Evolutionary conservation across 2,797 vertebrate species (phyloP).

Genomic region (Thalassophryne amazonica): DNA sequence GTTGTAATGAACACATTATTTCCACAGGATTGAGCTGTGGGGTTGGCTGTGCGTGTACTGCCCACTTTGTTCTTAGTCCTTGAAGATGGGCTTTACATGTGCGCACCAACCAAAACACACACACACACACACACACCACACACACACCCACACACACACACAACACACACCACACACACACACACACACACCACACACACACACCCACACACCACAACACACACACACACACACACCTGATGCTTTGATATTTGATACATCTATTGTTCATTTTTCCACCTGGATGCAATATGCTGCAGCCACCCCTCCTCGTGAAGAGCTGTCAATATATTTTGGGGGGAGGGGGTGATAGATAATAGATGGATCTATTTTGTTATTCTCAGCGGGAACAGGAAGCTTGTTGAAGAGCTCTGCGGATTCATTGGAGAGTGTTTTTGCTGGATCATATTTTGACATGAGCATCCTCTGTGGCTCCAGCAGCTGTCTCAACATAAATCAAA

Average conservation of each 20-base stretch:
- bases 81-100: slow-evolving; percentile 40
- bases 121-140: neutral
- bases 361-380: slow-evolving; percentile 42
- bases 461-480: slow-evolving; percentile 22
- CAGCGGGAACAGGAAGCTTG: slow-evolving; percentile 26
- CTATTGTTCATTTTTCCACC: slow-evolving; percentile 68
- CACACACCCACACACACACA: neutral
- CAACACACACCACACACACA: neutral
- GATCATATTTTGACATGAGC: slow-evolving; percentile 33
- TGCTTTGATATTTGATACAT: slow-evolving; percentile 74
- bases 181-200: neutral
- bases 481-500: slow-evolving; percentile 21
- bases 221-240: neutral
- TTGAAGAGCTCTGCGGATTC: slow-evolving; percentile 48
- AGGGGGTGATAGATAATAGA: slow-evolving; percentile 16
- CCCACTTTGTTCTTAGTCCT: slow-evolving; percentile 64
- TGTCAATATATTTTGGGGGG: slow-evolving; percentile 7
- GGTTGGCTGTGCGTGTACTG: slow-evolving; percentile 51
- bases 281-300: slow-evolving; percentile 54
- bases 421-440: slow-evolving; percentile 38
- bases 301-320: slow-evolving; percentile 31
- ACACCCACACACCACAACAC: slow-evolving; percentile 5
- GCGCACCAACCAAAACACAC: neutral
- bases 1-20: slow-evolving; percentile 80
- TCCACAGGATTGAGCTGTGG: slow-evolving; percentile 62